phyloP scores from a whole-genome alignment of 2,888 invertebrate genomes.

The Tinea trinotella region DNA sequence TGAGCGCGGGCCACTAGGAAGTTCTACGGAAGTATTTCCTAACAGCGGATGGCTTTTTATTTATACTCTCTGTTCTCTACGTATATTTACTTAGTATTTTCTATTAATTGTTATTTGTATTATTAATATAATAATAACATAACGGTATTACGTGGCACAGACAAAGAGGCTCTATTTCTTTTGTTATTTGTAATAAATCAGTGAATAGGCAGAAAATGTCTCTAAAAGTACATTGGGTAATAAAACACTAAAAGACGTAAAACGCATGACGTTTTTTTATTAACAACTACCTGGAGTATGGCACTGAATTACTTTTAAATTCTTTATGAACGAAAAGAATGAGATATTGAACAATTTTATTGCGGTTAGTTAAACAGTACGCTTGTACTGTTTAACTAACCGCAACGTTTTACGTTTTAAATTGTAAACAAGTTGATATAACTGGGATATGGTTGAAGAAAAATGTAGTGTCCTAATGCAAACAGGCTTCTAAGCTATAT shows the following conservation, averaged over 20 bases:
- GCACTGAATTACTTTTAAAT: neutral
- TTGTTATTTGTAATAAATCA: neutral
- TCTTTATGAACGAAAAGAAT: neutral
- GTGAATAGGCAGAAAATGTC: neutral
- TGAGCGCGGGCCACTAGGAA: conserved; percentile 26
- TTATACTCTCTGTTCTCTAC: conserved; percentile 24
- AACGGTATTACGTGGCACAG: conserved; percentile 1
- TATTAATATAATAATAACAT: neutral
- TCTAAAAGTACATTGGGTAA: neutral
- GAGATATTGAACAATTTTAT: neutral
- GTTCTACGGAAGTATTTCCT: conserved; percentile 31
- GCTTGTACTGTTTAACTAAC: too few species aligned
- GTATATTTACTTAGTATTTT: conserved; percentile 25
- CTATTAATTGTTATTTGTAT: neutral
- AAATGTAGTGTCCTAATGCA: neutral
- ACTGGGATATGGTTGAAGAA: conserved; percentile 5
- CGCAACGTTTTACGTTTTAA: too few species aligned
- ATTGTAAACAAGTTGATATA: too few species aligned
- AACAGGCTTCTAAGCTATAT: conserved; percentile 3
- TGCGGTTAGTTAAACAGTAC: too few species aligned
- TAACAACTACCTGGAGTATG: neutral
- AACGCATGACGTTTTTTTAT: neutral
- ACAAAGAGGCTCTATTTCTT: conserved; percentile 2
- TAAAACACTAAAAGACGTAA: conserved; percentile 2
- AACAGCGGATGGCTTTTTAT: conserved; percentile 31